Conservation (phyloP, 1,140 invertebrate species). For the Bradysia coprophila region DNA sequence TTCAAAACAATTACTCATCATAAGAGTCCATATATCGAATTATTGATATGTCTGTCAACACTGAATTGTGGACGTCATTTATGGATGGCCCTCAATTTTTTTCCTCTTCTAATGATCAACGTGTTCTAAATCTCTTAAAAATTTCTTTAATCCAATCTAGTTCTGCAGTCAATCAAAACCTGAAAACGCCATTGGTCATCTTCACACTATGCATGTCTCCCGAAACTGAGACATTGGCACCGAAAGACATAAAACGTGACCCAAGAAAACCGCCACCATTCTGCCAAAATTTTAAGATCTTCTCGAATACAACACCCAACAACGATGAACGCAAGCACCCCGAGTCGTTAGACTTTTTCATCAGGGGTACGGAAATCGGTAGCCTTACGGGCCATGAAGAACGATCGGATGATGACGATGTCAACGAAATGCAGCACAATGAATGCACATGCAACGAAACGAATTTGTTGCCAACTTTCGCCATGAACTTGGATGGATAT, state of each 20-base stretch:
- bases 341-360: background rate
- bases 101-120: too few species aligned
- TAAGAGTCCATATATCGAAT: too few species aligned
- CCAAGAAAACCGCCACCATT: background rate
- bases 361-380: background rate
- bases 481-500: constrained; percentile 2
- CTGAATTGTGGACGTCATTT: too few species aligned
- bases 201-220: constrained; percentile 1
- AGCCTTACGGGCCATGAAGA: background rate
- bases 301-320: background rate
- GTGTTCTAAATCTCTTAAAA: too few species aligned
- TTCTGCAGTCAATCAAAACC: background rate
- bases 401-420: background rate
- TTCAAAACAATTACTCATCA: too few species aligned
- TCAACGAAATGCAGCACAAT: background rate
- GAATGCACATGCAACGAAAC: background rate
- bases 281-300: constrained; percentile 1
- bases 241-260: background rate
- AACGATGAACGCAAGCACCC: background rate
- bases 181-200: constrained; percentile 1
- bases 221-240: constrained; percentile 1
- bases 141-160: too few species aligned
- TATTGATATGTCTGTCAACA: too few species aligned
- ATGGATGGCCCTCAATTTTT: too few species aligned
- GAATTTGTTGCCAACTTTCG: background rate